Evolutionary conservation across 1,140 invertebrate species (phyloP).

Genomic region (Brachionus asplanchnoidis): DNA sequence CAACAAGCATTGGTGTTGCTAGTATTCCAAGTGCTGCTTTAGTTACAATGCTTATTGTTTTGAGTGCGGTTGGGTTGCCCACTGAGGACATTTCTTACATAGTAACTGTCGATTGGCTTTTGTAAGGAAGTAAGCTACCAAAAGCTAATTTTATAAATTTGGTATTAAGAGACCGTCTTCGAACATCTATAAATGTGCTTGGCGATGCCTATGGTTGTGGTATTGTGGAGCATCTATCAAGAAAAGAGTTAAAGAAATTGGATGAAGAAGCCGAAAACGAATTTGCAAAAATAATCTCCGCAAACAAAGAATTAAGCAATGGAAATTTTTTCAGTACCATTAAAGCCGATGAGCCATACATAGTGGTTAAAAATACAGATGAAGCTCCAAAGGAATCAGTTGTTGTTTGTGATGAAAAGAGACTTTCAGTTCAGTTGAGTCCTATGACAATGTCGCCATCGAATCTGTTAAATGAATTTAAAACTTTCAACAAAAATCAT

Average conservation of each 20-base stretch:
- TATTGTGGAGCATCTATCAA: slow-evolving; percentile 61
- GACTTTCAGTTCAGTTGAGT: slow-evolving; percentile 7
- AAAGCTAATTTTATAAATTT: not conserved
- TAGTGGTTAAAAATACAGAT: slow-evolving; percentile 8
- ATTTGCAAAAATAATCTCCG: slow-evolving; percentile 2
- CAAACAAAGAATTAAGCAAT: not conserved
- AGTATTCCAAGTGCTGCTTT: slow-evolving; percentile 42
- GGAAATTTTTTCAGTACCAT: not conserved
- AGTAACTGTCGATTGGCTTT: slow-evolving; percentile 43
- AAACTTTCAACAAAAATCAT: not conserved
- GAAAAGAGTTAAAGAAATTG: slow-evolving; percentile 65
- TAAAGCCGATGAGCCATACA: not conserved
- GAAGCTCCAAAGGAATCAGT: not conserved
- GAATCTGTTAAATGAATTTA: not conserved
- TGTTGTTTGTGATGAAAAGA: not conserved
- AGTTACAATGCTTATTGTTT: slow-evolving; percentile 44
- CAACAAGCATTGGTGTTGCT: slow-evolving; percentile 38
- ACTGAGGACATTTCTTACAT: slow-evolving; percentile 43
- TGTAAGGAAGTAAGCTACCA: not conserved
- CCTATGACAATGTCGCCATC: not conserved
- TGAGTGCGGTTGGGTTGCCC: slow-evolving; percentile 42
- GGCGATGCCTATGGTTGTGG: slow-evolving; percentile 63
- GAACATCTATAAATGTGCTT: slow-evolving; percentile 63
- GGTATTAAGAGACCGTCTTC: slow-evolving; percentile 59
- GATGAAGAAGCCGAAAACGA: slow-evolving; percentile 38